Evolutionary conservation across 2,113 vertebrate genomes (phyloP).

Genomic region (Brachionichthys hirsutus): DNA sequence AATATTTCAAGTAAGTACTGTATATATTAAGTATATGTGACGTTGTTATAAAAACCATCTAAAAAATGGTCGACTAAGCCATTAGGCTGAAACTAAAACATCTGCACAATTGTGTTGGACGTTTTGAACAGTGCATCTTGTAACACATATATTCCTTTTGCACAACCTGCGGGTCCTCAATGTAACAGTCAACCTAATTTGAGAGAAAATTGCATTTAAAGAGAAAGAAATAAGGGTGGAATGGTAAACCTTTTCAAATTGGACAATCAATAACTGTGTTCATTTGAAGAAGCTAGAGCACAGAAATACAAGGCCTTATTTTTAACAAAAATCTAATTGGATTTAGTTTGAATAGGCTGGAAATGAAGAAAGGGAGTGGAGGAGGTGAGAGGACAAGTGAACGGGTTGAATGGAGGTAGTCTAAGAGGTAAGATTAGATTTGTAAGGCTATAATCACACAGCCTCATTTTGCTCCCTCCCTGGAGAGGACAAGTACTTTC

Average conservation of each 20-base stretch:
- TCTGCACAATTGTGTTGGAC: no score
- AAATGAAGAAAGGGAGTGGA: constrained; percentile 46
- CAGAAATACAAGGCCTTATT: constrained; percentile 56
- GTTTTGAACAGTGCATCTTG: no score
- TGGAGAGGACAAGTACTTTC: constrained; percentile 25
- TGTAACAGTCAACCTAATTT: no score
- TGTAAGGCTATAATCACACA: constrained; percentile 57
- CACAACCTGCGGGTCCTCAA: no score
- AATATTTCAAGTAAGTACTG: no score
- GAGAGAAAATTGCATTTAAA: neutral
- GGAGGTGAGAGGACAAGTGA: neutral
- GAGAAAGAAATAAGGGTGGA: constrained; percentile 14
- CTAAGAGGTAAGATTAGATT: constrained; percentile 64
- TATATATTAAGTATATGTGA: no score
- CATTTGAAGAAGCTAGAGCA: constrained; percentile 53
- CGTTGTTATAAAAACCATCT: no score
- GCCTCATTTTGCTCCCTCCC: constrained; percentile 54
- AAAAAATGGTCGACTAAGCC: no score
- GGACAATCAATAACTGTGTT: constrained; percentile 59
- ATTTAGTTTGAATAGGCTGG: constrained; percentile 59
- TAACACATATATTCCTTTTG: no score
- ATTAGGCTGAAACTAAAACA: no score
- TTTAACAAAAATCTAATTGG: constrained; percentile 70
- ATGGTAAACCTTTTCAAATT: constrained; percentile 44
- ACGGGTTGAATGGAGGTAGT: constrained; percentile 30